Base-by-base conservation (phyloP, 2,113 vertebrate genomes). In the Thalassoma bifasciatum region DNA sequence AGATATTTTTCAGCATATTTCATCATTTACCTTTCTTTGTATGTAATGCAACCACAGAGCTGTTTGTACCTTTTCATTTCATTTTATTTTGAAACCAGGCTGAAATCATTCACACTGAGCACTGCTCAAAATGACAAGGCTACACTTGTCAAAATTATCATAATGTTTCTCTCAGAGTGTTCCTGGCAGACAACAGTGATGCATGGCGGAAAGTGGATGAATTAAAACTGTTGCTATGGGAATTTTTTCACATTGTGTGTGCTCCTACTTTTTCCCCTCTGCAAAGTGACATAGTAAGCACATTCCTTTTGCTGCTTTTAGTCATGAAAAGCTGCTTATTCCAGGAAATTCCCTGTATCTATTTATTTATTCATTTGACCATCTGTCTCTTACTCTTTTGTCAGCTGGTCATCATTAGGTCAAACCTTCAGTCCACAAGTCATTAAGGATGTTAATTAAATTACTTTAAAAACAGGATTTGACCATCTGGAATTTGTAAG, bases 1-100 rank as follows among this genome's bases (percentile, higher is more conserved):
- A 67, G 49, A 84, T 75, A 81, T 82, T 91, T 91, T 92, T 51
- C 85, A 79, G 57, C 24, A 4, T 71, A 84, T 92, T 92, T 86
- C 89, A 88, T 91, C 88, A 92, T 85, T 78, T 84, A 76, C 77
- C 73, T 84, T 49, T 79, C 59, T 84, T 57, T 51, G 73, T 67
- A 81, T 87, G 81, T 51, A 83, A 89, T 72, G 34, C 78, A 92
- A 42, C 34, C 42, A 63, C 56, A 10, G 44, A 70, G 58, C 67
- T 72, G 64, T 81, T 77, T 83, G 24, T 36, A 65, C 38, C 22
- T 58, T 75, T 58, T 75, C 52, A 21, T 77, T 71, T 61, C 44
- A 30, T 64, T 75, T 81, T 71, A 81, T 42, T 73, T 82, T 81
- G 68, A 75, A 84, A 84, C 81, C 30, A 66, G 44, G 42, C n/a